These are phyloP conservation scores for Panurus biarmicus DNA, from an alignment of 2,113 vertebrate species.

Conservation along the genomic window DNA sequence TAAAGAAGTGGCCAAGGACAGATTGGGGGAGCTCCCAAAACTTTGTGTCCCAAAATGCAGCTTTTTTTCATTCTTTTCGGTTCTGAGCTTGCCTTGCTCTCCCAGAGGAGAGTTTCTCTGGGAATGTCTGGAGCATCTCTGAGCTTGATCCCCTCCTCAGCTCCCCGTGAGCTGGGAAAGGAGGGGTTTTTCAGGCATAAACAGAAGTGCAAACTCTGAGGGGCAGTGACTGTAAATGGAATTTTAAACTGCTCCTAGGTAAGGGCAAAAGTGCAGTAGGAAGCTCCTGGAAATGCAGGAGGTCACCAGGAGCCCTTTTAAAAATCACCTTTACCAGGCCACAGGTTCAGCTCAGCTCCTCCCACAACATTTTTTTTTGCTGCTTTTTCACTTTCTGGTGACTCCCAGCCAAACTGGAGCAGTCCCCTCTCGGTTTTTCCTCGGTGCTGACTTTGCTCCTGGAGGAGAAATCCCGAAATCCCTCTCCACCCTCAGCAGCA, in stretches of 20 bases:
- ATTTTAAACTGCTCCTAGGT: not conserved
- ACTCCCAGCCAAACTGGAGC: not conserved
- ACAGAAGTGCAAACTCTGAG: not conserved
- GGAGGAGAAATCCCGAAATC: not conserved
- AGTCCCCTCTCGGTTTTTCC: not conserved
- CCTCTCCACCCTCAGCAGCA: not conserved
- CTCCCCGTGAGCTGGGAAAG: not conserved
- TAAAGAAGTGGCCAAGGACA: not conserved
- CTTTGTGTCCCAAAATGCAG: not conserved
- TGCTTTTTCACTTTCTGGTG: not conserved
- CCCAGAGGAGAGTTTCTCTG: not conserved
- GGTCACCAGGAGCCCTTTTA: not conserved
- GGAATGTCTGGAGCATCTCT: not conserved
- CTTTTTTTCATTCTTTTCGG: not conserved
- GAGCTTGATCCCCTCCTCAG: not conserved
- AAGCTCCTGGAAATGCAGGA: not conserved
- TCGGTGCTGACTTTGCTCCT: not conserved
- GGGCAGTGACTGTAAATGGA: not conserved
- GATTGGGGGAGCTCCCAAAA: not conserved
- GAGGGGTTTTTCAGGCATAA: not conserved
- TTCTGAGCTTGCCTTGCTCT: not conserved
- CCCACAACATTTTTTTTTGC: not conserved
- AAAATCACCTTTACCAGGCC: not conserved
- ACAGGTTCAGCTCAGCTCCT: not conserved
- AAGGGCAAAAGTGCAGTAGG: not conserved